Conservation (phyloP, 2,797 vertebrate species). For the Sciurus carolinensis region DNA sequence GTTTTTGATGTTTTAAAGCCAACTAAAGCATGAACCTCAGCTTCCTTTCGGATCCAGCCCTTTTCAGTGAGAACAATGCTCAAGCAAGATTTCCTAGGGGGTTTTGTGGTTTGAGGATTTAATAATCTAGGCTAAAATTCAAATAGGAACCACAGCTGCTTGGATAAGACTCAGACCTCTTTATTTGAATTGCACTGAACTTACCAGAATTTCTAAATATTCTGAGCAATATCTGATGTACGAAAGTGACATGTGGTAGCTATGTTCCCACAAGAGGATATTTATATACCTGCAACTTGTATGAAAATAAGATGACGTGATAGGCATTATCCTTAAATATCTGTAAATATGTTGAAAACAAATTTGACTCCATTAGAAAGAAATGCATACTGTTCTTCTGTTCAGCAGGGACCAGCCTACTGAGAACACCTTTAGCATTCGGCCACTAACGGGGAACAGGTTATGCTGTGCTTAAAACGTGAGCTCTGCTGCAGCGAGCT, state of each 20-base stretch:
- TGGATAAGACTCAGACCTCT: slow-evolving; percentile 83
- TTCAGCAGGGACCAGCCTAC: background rate
- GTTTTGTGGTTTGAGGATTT: slow-evolving; percentile 84
- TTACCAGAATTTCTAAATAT: slow-evolving; percentile 70
- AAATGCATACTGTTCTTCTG: background rate
- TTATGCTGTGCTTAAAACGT: background rate
- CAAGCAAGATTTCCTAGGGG: slow-evolving; percentile 88
- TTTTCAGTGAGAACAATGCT: slow-evolving; percentile 86
- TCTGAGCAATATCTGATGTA: slow-evolving; percentile 46
- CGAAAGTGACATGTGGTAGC: background rate
- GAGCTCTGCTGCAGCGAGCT: background rate
- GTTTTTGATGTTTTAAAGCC: slow-evolving; percentile 82
- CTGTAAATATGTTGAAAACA: background rate
- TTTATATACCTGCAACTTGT: background rate
- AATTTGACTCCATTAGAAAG: background rate
- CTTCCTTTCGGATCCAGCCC: slow-evolving; percentile 82
- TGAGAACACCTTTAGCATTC: background rate
- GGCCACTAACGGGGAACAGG: background rate
- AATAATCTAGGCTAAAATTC: slow-evolving; percentile 86
- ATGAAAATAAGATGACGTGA: slow-evolving; percentile 29
- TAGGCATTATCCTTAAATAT: background rate
- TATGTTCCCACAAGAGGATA: background rate
- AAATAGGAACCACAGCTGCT: slow-evolving; percentile 87
- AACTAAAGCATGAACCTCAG: slow-evolving; percentile 84
- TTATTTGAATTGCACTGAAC: slow-evolving; percentile 84